Evolutionary conservation across 2,797 vertebrate species (phyloP), one percentile per base, ranked within the genome.

Genomic region (Enteromius trimaculatus): DNA sequence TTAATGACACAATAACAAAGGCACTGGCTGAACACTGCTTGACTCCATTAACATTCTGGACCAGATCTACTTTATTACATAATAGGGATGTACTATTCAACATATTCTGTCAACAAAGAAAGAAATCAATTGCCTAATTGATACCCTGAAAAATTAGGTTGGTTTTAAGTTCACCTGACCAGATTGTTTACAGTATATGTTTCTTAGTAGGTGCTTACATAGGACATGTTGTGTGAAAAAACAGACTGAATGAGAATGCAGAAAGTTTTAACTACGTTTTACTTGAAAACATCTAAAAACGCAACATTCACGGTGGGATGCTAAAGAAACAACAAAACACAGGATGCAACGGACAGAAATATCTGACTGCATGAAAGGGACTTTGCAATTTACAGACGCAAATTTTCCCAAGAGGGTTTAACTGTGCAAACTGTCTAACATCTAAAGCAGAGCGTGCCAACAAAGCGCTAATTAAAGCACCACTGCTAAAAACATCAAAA

Each of bases 1-100:
- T 77, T 60, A 68, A 79, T 51, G 29, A 66, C 47, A 68, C 29
- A 16, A 68, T 79, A 51, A 68, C 77, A 79, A 79, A 39, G 64
- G 76, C 76, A 31, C 58, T 64, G 76, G 58, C 60, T 49, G 60
- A 77, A 77, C 47, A 68, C 65, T 21, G 65, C 21, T 26, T 55
- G 65, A 72, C 39, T 62, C 26, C n/a, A 58, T 80, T 39, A 26
- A 60, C 66, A 71, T 47, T 64, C 39, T 64, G 76, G 39, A 64
- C 9, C 39, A 44, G 37, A 64, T 64, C 51, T 44, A 62, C 26
- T 80, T 62, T 81, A 71, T 47, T 62, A 62, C 37, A 44, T 60
- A 55, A 76, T 42, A 26, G 14, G 53, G 53, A 60, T 60, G 53
- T 26, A 34, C 53, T 42, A 60, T 42, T 3, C 8, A 1, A 39